Conservation (phyloP, 2,888 invertebrate genomes). For the Diarsia dahlii region DNA sequence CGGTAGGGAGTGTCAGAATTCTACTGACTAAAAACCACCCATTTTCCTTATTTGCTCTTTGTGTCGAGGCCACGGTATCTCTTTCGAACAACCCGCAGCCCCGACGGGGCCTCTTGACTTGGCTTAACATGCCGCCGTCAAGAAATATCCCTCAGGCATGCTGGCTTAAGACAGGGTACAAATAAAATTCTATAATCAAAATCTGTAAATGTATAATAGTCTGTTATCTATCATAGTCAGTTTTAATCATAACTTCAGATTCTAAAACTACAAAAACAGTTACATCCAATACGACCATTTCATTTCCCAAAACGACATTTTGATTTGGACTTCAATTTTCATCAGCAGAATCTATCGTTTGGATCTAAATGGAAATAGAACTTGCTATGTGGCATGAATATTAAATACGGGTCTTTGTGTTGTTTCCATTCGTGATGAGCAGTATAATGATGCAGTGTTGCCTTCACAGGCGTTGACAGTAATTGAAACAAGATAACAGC, state of each 20-base stretch:
- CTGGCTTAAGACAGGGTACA: background rate
- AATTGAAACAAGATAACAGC: background rate
- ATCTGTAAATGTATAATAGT: background rate
- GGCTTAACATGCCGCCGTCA: too few relatives aligned
- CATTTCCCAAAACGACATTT: constrained; percentile 12
- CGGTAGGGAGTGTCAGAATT: too few relatives aligned
- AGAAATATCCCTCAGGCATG: too few relatives aligned
- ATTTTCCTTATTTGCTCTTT: too few relatives aligned
- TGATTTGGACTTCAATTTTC: constrained; percentile 26
- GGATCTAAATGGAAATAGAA: constrained; percentile 46
- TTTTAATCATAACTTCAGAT: background rate
- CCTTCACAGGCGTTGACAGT: background rate
- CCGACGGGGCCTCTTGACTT: too few relatives aligned
- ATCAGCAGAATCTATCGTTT: constrained; percentile 31
- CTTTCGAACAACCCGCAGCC: too few relatives aligned
- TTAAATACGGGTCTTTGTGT: constrained; percentile 12
- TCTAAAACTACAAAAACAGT: background rate
- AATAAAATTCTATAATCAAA: background rate
- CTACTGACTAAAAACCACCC: too few relatives aligned
- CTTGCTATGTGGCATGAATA: constrained; percentile 41
- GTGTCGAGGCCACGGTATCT: too few relatives aligned
- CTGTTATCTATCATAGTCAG: background rate
- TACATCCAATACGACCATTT: background rate
- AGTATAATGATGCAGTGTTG: background rate
- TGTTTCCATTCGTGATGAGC: constrained; percentile 13